Conservation (phyloP, 1,140 invertebrate species). For the Meloidogyne exigua region DNA sequence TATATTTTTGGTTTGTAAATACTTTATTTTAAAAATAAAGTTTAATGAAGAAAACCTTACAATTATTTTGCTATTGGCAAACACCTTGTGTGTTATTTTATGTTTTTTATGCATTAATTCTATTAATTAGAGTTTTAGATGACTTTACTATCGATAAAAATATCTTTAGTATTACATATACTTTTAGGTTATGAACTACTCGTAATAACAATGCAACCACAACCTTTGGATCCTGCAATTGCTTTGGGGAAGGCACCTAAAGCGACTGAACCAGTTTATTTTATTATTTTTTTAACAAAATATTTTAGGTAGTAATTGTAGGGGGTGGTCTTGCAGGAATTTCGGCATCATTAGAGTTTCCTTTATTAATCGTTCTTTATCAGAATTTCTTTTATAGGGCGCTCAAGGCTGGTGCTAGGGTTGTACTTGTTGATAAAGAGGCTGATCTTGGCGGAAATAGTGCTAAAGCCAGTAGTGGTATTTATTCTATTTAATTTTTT, state of each 20-base stretch:
- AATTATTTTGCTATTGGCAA: not conserved
- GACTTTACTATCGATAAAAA: not conserved
- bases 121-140: not conserved
- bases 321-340: constrained; percentile 60
- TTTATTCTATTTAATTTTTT: constrained; percentile 12
- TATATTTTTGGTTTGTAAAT: not conserved
- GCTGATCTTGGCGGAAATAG: constrained; percentile 63
- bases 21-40: no score
- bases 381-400: constrained; percentile 16
- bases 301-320: constrained; percentile 60
- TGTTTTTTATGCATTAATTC: not conserved
- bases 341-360: constrained; percentile 57
- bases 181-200: not conserved
- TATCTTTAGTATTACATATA: not conserved
- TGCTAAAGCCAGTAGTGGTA: constrained; percentile 64
- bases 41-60: not conserved
- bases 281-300: not conserved
- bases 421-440: constrained; percentile 62
- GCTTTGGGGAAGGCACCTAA: constrained; percentile 27
- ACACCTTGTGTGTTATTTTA: not conserved
- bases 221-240: constrained; percentile 15
- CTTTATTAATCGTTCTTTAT: not conserved
- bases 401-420: constrained; percentile 47
- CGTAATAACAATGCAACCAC: not conserved
- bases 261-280: constrained; percentile 23